Base-by-base conservation (phyloP, 2,113 vertebrate species). In the Tragelaphus scriptus region DNA sequence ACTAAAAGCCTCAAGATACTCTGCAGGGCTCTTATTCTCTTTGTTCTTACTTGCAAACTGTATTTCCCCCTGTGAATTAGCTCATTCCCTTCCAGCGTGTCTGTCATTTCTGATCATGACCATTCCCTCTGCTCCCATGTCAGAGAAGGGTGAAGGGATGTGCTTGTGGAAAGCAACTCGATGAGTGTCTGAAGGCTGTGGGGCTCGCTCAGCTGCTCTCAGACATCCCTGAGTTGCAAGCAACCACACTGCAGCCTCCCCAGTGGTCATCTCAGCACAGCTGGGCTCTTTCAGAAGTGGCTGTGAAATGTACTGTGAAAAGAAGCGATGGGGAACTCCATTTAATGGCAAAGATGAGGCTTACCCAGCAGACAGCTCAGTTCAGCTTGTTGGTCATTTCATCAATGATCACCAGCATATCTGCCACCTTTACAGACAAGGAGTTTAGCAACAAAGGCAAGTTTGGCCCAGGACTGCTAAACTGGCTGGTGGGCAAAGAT, bases 51-150 rank as follows among this genome's bases (percentile, higher is more conserved):
- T 55, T 26, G 16, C 19, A 88, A 36, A 36, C 32, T 19, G 17
- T 9, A 89, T 13, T 81, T 80, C 26, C 11, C 58, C 30, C 47
- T n/a, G 11, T 21, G 84, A 85, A 59, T 84, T 19, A 86, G 68
- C 36, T 87, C 55, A 21, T 3, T 7, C 15, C 47, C 5, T 1
- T n/a, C 28, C 15, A 79, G 28, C 0, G 0, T 68, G 17, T 53
- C 68, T 85, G 65, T 97, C 96, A 87, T 95, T 97, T 95, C 95
- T 95, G 95, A 91, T 0, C 0, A 75, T 82, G 80, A 17, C 59
- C 95, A 85, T 94, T 98, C 88, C 96, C 96, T 98, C 91, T 94
- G 84, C 94, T 97, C 61, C 94, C 85, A 58, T 40, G 93, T 95
- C 21, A 7, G 86, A 98, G 92, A 79, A 94, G 97, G 79, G 88